Evolutionary conservation across 2,888 invertebrate species (phyloP).

Genomic region (Cantharis rustica): DNA sequence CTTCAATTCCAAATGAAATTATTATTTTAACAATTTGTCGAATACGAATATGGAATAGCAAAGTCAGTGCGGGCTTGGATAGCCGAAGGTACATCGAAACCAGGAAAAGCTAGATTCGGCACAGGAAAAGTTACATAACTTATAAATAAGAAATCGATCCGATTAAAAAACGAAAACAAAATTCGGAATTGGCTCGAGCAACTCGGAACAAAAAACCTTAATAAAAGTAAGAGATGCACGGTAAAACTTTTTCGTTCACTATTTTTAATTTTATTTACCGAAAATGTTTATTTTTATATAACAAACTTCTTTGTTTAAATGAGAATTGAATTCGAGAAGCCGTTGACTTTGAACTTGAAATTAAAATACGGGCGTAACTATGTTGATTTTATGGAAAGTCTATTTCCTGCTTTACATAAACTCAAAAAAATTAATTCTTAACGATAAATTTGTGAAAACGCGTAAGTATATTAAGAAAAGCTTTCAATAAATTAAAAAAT

Average conservation of each 20-base stretch:
- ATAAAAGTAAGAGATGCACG: no score
- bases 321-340: not conserved
- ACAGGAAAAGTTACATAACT: not conserved
- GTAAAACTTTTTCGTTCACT: not conserved
- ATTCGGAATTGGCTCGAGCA: not conserved
- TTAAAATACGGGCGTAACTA: not conserved
- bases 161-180: not conserved
- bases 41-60: no score
- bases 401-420: not conserved
- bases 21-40: not conserved
- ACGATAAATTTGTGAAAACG: not conserved
- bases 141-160: not conserved
- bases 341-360: not conserved
- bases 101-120: not conserved
- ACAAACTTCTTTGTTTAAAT: not conserved
- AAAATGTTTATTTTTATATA: not conserved
- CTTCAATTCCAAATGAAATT: not conserved
- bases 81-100: no score
- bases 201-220: no score
- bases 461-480: not conserved
- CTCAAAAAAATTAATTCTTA: not conserved
- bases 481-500: not conserved
- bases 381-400: not conserved
- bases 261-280: not conserved
- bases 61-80: no score